Conservation (phyloP, 2,113 vertebrate genomes). For the Cinclus mexicanus region DNA sequence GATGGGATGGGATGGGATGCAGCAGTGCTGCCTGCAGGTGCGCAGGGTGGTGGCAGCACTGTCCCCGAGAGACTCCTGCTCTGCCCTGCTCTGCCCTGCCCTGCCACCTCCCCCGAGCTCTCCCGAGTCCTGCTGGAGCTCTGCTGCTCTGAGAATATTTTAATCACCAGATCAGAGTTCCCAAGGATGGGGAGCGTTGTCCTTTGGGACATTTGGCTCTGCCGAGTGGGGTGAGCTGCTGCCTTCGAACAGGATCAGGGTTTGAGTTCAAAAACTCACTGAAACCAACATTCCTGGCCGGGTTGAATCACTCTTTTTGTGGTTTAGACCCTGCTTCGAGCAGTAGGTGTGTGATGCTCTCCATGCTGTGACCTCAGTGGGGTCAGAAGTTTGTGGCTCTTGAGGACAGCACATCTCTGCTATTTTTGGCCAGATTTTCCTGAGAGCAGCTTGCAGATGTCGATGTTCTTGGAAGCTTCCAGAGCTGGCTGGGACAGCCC, state of each 20-base stretch:
- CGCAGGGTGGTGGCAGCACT: background rate
- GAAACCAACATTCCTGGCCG: background rate
- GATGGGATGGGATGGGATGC: rapidly evolving
- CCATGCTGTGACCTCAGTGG: background rate
- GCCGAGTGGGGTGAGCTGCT: background rate
- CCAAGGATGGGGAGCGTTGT: background rate
- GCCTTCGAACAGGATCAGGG: background rate
- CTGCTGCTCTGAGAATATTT: background rate
- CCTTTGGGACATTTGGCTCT: background rate
- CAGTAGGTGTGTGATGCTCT: background rate
- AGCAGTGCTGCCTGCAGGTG: rapidly evolving
- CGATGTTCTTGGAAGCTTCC: background rate
- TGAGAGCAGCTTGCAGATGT: background rate
- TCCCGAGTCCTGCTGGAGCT: background rate
- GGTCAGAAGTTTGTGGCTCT: background rate
- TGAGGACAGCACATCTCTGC: background rate
- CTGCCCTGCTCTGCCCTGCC: background rate
- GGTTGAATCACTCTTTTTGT: rapidly evolving
- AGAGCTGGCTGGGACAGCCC: background rate
- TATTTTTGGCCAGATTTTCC: background rate
- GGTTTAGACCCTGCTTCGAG: background rate
- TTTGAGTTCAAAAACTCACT: background rate
- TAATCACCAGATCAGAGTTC: too few relatives aligned
- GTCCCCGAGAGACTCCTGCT: background rate
- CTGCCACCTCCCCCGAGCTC: background rate